These are phyloP conservation scores for Gastrophryne carolinensis DNA, from an alignment of 2,797 vertebrate genomes.

Conservation along the genomic window DNA sequence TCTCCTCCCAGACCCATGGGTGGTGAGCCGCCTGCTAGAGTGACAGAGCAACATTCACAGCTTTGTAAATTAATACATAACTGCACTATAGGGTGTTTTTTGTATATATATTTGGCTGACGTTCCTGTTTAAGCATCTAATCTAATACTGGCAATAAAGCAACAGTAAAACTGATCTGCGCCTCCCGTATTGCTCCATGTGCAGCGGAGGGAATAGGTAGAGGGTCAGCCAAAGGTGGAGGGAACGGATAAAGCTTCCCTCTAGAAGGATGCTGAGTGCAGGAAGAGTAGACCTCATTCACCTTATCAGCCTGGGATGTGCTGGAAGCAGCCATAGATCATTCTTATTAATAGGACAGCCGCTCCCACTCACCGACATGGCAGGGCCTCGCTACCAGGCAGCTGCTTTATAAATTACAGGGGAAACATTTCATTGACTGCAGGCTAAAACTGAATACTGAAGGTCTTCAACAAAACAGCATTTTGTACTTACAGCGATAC, in stretches of 20 bases:
- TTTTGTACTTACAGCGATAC: too few species aligned
- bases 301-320: not conserved
- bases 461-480: too few species aligned
- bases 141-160: not conserved
- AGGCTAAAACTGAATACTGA: not conserved
- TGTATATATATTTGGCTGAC: too few species aligned
- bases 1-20: too few species aligned
- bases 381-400: not conserved
- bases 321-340: not conserved
- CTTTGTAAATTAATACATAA: too few species aligned
- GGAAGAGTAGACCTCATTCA: conserved; percentile 5
- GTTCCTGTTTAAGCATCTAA: not conserved
- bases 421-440: not conserved
- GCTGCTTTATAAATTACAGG: not conserved
- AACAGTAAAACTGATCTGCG: not conserved
- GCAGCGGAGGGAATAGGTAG: not conserved
- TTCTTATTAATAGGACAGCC: not conserved
- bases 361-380: not conserved
- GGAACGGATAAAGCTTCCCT: conserved; percentile 1
- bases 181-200: not conserved
- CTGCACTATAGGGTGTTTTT: too few species aligned
- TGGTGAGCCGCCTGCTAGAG: too few species aligned
- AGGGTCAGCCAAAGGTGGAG: conserved; percentile 19
- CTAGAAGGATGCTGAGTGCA: not conserved
- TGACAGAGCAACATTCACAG: too few species aligned